These are phyloP conservation scores for Capitella teleta DNA, from an alignment of 1,140 invertebrate genomes.

Conservation along the genomic window DNA sequence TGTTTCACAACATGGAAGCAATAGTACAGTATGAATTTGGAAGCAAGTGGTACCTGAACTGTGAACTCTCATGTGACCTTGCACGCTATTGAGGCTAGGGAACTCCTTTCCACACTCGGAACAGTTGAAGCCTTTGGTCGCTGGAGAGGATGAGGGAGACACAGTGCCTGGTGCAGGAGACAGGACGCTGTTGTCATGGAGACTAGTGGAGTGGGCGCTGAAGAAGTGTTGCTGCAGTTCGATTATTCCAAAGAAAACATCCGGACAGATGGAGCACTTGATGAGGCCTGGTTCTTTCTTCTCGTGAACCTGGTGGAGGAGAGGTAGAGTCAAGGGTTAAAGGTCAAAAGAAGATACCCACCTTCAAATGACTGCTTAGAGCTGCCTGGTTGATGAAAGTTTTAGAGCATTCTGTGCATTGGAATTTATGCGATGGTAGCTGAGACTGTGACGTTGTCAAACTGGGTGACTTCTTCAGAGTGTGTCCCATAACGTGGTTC, in stretches of 20 bases:
- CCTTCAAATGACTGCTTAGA: neutral
- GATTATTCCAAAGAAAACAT: constrained; percentile 17
- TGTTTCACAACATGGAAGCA: neutral
- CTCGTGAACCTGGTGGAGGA: neutral
- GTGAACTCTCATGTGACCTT: neutral
- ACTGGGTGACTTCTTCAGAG: neutral
- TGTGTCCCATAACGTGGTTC: constrained; percentile 54
- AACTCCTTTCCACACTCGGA: neutral
- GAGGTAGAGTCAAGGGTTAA: neutral
- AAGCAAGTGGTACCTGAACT: neutral
- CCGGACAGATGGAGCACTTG: neutral
- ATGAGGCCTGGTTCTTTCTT: no score
- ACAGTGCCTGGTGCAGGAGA: no score
- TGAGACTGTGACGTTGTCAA: neutral
- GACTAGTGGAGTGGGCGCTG: constrained; percentile 19
- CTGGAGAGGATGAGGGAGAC: neutral
- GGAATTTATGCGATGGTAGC: constrained; percentile 13
- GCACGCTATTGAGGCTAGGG: neutral
- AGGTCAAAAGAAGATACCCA: neutral
- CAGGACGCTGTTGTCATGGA: no score
- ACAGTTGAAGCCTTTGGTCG: neutral
- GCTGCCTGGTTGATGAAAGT: neutral
- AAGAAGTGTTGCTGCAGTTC: constrained; percentile 36
- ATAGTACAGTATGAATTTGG: neutral
- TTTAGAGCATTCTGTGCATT: constrained; percentile 25